Base-by-base conservation (phyloP, 2,888 invertebrate species). In the Lepidocyrtinus sp. region DNA sequence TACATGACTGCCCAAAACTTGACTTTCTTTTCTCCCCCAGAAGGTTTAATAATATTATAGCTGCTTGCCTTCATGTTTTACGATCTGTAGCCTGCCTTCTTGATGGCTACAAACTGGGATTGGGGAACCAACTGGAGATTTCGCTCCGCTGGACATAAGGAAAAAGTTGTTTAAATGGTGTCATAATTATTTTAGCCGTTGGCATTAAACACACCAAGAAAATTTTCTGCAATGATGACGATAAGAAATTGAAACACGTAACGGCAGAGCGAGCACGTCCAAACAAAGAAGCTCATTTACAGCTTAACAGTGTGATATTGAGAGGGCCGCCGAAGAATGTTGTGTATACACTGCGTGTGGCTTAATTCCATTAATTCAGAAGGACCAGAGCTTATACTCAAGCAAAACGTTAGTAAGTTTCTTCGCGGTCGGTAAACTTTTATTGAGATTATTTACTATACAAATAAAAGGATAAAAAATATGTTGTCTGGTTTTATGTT, bases 171-270 rank as follows among this genome's bases (percentile, higher is more conserved):
- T 75, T 26, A 71, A 55, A 71, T 70, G 70, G 70, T 76, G 76
- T 76, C 76, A 76, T 76, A 76, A 76, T 76, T 70, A 76, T 62
- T 76, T 76, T 71, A 12, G 64, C 76, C 71, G 70, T 61, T 76
- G 55, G 76, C 70, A 71, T 63, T 61, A 36, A 36, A 36, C 36
- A 36, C 36, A 36, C 36, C 36, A 36, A 36, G 36, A 36, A 36
- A 36, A 36, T 36, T 36, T 36, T 36, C 36, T 36, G 36, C 36
- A 9, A 36, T 36, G 12, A 36, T 36, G 36, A 36, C 12, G 36
- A 36, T 36, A 36, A 36, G 36, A 36, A 36, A 36, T 36, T 36
- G 36, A 36, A 36, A 36, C 36, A 36, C 36, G 36, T 36, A 36
- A 36, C 36, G 36, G 12, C 7, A 12, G 36, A 36, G 36, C 12